Percentiles rank a stretch among this genome's conserved stretches.
Conservation (phyloP, 1,140 invertebrate species). For the Dendrolimus punctatus region DNA sequence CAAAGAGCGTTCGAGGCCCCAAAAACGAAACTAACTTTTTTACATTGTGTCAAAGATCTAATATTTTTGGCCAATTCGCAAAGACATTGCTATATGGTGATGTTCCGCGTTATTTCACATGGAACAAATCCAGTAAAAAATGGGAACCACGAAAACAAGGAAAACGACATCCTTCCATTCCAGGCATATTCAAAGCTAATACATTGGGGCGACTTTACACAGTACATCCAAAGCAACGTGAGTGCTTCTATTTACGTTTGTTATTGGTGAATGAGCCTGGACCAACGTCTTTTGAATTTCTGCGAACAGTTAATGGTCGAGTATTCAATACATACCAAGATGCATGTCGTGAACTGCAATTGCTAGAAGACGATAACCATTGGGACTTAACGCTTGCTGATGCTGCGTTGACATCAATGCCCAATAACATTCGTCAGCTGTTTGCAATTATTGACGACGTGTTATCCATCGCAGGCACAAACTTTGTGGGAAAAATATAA, state of each 20-base stretch:
- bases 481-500: slow-evolving; percentile 18
- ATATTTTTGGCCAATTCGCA: slow-evolving; percentile 19
- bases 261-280: slow-evolving; percentile 19
- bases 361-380: slow-evolving; percentile 22
- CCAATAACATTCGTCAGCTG: slow-evolving; percentile 12
- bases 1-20: slow-evolving; percentile 8
- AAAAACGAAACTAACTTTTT: slow-evolving; percentile 16
- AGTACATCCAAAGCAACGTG: slow-evolving; percentile 19
- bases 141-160: slow-evolving; percentile 21
- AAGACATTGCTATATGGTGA: slow-evolving; percentile 17
- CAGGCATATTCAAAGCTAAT: slow-evolving; percentile 23
- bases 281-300: slow-evolving; percentile 23
- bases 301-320: slow-evolving; percentile 20
- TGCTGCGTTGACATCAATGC: slow-evolving; percentile 10
- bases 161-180: slow-evolving; percentile 13
- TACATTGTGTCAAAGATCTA: slow-evolving; percentile 19
- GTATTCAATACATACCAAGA: slow-evolving; percentile 20
- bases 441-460: slow-evolving; percentile 19
- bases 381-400: slow-evolving; percentile 17
- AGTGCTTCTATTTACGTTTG: slow-evolving; percentile 24
- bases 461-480: slow-evolving; percentile 15
- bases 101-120: slow-evolving; percentile 22
- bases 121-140: slow-evolving; percentile 18
- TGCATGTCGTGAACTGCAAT: slow-evolving; percentile 21
- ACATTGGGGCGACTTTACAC: slow-evolving; percentile 15